Base-by-base conservation (phyloP, 2,113 vertebrate genomes). In the Pipra filicauda region DNA sequence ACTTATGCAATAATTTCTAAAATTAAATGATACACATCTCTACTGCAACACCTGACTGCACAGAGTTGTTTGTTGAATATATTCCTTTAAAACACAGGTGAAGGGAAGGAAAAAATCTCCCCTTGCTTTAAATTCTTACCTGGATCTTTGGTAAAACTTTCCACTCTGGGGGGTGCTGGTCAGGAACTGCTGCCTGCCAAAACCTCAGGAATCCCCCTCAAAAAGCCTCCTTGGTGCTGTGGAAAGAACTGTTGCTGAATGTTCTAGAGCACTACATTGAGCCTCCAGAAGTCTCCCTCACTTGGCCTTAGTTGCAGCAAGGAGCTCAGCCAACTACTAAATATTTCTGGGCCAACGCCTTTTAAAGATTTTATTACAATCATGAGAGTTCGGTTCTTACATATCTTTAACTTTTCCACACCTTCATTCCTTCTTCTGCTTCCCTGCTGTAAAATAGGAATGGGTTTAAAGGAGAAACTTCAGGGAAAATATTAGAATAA, bases 341-440 rank as follows among this genome's bases (percentile, higher is more conserved):
- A 8, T 37, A 72, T 33, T 55, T 82, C 57, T 62, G 43, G 22
- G 66, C 43, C 66, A 95, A 79, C 0, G 0, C 3, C 78, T 83
- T 64, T 48, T 22, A 13, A 82, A 88, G 24, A 35, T 46, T 72
- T 20, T 20, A 27, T 48, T 76, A 52, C 71, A 93, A 85, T 43
- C 71, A 27, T 2, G 9, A 55, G 18, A 72, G 27, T 39, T 86
- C 31, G 19, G 16, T 78, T 71, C 51, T 69, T 72, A 24, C 2
- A 1, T 15, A 49, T 41, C 21, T 85, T n/a, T 58, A 67, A 72
- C 23, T 67, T 31, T n/a, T 2, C 46, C 44, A 85, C 0, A 0
- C 15, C 37, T 85, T 83, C 28, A 48, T 22, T 79, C 31, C 11
- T 44, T 12, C 49, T 71, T 74, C 37, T 48, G 35, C n/a, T 55